These are phyloP conservation scores for Oreohelix idahoensis DNA, from an alignment of 1,140 invertebrate species.

Conservation along the genomic window DNA sequence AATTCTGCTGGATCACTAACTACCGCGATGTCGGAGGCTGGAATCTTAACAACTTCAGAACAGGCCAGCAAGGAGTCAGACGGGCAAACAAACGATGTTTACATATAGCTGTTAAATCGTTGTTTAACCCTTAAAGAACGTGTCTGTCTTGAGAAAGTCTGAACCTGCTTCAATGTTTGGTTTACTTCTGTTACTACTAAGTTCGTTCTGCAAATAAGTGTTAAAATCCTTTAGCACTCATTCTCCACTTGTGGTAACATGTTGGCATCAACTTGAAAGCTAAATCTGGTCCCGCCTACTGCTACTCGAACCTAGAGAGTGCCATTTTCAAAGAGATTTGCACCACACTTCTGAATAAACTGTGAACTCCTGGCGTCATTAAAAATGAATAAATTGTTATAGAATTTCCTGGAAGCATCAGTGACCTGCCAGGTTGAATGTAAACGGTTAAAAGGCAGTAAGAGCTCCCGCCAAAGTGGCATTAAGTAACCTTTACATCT, in stretches of 20 bases:
- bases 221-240: not conserved
- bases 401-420: not conserved
- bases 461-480: not conserved
- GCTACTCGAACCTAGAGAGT: not conserved
- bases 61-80: not conserved
- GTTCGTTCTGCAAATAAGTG: not conserved
- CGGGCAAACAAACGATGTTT: not conserved
- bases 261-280: not conserved
- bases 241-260: not conserved
- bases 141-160: not conserved
- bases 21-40: no score
- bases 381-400: not conserved
- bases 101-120: not conserved
- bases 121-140: not conserved
- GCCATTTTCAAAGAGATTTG: not conserved
- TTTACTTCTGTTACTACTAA: not conserved
- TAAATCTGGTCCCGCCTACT: not conserved
- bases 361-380: not conserved
- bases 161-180: not conserved
- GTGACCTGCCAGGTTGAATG: not conserved
- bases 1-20: no score
- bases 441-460: not conserved
- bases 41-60: not conserved
- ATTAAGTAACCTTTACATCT: constrained; percentile 6
- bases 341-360: not conserved